phyloP scores from a whole-genome alignment of 2,888 invertebrate genomes.

The Meiosimyza decipiens region DNA sequence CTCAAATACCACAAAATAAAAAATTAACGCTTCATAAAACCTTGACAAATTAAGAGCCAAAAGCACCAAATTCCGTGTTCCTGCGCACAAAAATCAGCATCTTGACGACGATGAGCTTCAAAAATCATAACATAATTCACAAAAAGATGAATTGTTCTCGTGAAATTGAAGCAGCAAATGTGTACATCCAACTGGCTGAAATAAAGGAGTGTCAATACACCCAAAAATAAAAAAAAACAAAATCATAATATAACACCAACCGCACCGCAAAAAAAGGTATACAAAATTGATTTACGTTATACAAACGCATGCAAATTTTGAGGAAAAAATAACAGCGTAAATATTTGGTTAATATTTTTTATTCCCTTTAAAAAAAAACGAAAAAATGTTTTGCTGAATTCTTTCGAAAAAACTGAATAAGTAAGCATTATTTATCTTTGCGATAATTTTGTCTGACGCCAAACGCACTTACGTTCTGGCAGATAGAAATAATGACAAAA shows the following conservation, averaged over 20 bases:
- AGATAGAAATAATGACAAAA: constrained; percentile 7
- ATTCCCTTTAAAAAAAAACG: neutral
- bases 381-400: neutral
- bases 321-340: too few relatives aligned
- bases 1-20: too few relatives aligned
- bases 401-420: neutral
- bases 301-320: constrained; percentile 4
- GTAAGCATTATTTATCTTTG: constrained; percentile 5
- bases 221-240: neutral
- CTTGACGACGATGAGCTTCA: too few relatives aligned
- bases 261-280: neutral
- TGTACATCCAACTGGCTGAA: neutral
- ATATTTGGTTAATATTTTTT: too few relatives aligned
- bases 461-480: neutral
- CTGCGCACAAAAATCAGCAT: too few relatives aligned
- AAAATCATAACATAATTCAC: neutral
- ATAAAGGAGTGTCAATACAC: neutral
- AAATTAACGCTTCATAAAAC: too few relatives aligned
- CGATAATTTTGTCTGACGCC: neutral
- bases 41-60: too few relatives aligned
- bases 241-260: neutral
- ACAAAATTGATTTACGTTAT: neutral
- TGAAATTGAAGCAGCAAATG: neutral
- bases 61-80: too few relatives aligned
- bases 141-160: constrained; percentile 12